Base-by-base conservation (phyloP, 1,140 invertebrate genomes). In the Zaprionus lachaisei region DNA sequence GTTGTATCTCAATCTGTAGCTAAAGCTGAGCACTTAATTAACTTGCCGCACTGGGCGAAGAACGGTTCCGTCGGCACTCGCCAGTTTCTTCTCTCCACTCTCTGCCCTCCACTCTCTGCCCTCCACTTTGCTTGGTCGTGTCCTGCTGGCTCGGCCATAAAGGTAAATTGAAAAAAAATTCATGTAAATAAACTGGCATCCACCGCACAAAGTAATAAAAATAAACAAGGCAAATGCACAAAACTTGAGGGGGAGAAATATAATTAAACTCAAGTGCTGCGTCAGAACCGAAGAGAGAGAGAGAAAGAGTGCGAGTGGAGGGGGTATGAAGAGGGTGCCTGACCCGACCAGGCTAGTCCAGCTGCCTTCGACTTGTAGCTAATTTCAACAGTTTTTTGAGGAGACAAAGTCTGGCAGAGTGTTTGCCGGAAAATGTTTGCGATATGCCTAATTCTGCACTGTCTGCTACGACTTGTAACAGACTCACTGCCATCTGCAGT, bases 161-260 rank as follows among this genome's bases (percentile, higher is more conserved):
- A 86, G 83, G 83, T 87, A 87, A 89, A 87, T 89, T 89, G 84
- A 87, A 87, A 87, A 87, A 75, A 65, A 70, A 64, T 81, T 68
- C 77, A 89, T 87, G 84, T 83, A 87, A 87, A 81, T 87, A 87
- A 89, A 89, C 77, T 64, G 65, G 31, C 51, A 44, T 60, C 69
- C 74, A 65, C 56, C 70, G 65, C 60, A 69, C 62, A 77, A 77
- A 76, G 84, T 80, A 87, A 87, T 87, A 87, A 83, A 87, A 87
- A 87, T 89, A 87, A 87, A 87, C 84, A 87, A 89, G 84, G 83
- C 83, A 83, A 87, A 83, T 87, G 84, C 80, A 81, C 68, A 87
- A 83, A 82, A 87, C 83, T 81, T 79, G 68, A 71, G 62, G 64
- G 73, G 72, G 62, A 73, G 28, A 78, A 89, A 87, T 75, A 81